phyloP scores from a whole-genome alignment of 1,140 invertebrate genomes.

The Vanessa atalanta region DNA sequence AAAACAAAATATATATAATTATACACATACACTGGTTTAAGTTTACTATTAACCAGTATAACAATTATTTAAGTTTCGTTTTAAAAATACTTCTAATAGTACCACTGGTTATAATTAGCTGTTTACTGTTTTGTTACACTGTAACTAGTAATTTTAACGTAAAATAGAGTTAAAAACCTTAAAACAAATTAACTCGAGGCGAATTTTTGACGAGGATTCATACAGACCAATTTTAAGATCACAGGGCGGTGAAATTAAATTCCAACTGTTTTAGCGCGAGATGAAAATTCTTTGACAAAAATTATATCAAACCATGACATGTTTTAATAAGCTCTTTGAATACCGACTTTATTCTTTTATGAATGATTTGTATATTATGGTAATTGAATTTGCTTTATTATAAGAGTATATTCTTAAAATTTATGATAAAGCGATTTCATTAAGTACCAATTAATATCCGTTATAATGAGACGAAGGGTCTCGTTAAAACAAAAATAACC shows the following conservation, averaged over 20 bases:
- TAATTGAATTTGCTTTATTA: not conserved
- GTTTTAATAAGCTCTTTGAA: constrained; percentile 1
- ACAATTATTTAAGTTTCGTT: too few species aligned
- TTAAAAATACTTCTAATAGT: too few species aligned
- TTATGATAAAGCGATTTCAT: not conserved
- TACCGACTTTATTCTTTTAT: not conserved
- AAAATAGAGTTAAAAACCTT: constrained; percentile 7
- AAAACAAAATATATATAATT: too few species aligned
- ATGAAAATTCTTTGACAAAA: constrained; percentile 38
- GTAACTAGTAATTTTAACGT: not conserved
- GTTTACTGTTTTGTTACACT: not conserved
- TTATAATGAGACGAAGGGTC: too few species aligned
- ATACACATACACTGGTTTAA: too few species aligned
- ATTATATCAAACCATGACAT: constrained; percentile 33
- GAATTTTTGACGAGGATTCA: constrained; percentile 39
- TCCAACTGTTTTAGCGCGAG: constrained; percentile 36
- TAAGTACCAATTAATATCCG: not conserved
- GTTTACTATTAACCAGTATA: too few species aligned
- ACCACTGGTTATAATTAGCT: too few species aligned
- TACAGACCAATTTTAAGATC: constrained; percentile 45
- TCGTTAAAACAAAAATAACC: too few species aligned
- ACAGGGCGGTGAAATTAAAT: constrained; percentile 52
- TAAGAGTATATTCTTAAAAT: not conserved
- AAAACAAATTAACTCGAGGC: constrained; percentile 22
- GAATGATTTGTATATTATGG: not conserved